These are phyloP conservation scores for Leucopsar rothschildi DNA, from an alignment of 2,113 vertebrate genomes.

Conservation along the genomic window DNA sequence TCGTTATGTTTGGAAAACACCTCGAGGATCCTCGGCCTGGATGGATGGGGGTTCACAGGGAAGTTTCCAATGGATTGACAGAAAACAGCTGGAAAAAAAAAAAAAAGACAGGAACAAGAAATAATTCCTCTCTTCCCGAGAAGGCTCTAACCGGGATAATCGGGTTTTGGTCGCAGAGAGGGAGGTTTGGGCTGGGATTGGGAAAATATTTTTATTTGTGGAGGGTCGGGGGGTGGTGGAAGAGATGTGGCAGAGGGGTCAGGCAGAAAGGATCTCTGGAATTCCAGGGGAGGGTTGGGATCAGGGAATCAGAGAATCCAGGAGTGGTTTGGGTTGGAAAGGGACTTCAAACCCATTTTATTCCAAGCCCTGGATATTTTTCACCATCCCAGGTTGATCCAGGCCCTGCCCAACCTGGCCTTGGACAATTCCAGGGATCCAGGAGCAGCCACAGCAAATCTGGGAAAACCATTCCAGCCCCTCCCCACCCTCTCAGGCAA, in stretches of 20 bases:
- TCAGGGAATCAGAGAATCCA: no score
- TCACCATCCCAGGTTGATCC: not conserved
- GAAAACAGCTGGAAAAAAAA: not conserved
- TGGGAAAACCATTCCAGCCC: not conserved
- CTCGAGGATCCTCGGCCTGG: not conserved
- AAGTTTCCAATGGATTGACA: not conserved
- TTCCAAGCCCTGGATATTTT: not conserved
- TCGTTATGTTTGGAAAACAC: not conserved
- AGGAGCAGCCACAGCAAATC: not conserved
- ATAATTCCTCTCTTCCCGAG: rapidly evolving
- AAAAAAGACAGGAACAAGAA: not conserved
- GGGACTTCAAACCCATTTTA: not conserved
- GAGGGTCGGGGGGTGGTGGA: not conserved
- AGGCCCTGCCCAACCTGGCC: no score
- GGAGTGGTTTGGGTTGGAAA: not conserved
- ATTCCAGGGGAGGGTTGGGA: not conserved
- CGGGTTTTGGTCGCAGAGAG: not conserved
- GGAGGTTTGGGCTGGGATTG: not conserved
- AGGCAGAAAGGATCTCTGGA: not conserved
- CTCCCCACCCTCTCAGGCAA: not conserved
- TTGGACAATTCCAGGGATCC: not conserved
- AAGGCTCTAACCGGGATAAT: not conserved
- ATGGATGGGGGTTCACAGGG: not conserved
- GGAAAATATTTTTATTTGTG: not conserved
- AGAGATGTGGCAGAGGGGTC: not conserved